Percentiles rank a stretch among this genome's conserved stretches.
phyloP scores from a whole-genome alignment of 1,140 invertebrate species.

The Ceratosolen fusciceps region DNA sequence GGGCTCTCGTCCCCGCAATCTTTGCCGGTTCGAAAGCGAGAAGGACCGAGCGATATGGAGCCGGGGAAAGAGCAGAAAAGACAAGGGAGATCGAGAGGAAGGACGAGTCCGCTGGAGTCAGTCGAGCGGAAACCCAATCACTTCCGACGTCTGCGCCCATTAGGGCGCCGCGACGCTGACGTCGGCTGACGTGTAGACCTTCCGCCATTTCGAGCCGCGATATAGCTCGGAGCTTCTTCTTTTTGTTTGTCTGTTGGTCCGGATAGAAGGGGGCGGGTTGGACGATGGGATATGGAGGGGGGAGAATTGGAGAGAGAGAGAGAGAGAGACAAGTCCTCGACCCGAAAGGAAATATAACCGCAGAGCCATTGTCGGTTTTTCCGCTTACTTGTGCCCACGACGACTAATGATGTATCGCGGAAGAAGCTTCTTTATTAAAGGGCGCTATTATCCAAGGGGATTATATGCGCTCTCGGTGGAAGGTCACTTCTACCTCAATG shows the following conservation, averaged over 20 bases:
- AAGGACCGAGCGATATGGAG: slow-evolving; percentile 40
- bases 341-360: slow-evolving; percentile 58
- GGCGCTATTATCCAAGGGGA: slow-evolving; percentile 22
- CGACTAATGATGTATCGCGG: slow-evolving; percentile 56
- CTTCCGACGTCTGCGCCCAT: slow-evolving; percentile 74
- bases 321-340: slow-evolving; percentile 11
- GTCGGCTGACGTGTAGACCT: slow-evolving; percentile 69
- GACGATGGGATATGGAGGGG: too few species aligned
- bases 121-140: slow-evolving; percentile 73
- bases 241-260: slow-evolving; percentile 18
- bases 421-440: slow-evolving; percentile 48
- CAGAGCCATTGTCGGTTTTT: slow-evolving; percentile 65
- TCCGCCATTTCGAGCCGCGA: slow-evolving; percentile 44
- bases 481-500: background rate
- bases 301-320: too few species aligned
- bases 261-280: too few species aligned
- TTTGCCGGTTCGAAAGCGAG: background rate
- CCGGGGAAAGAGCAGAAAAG: slow-evolving; percentile 54
- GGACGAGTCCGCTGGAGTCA: slow-evolving; percentile 66
- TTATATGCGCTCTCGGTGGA: background rate
- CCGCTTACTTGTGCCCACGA: slow-evolving; percentile 21
- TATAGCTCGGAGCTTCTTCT: slow-evolving; percentile 48
- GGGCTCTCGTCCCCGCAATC: slow-evolving; percentile 6
- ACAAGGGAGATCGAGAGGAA: slow-evolving; percentile 56
- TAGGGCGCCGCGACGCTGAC: slow-evolving; percentile 72